Conservation (phyloP, 2,113 vertebrate genomes). For the Microtus montanus region DNA sequence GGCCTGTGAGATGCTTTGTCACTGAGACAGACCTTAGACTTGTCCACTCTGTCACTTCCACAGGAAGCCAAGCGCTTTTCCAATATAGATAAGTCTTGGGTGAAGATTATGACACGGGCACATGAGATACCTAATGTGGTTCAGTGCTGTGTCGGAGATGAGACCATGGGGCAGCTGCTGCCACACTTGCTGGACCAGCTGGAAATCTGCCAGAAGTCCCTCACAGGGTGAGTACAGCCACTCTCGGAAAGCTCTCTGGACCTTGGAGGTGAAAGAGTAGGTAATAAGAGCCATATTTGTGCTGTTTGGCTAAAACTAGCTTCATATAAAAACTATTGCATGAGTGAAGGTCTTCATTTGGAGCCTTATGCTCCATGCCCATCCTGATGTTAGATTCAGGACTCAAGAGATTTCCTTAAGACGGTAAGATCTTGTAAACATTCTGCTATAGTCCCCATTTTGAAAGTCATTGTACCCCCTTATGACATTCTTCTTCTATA, state of each 20-base stretch:
- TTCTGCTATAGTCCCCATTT: neutral
- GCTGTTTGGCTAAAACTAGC: neutral
- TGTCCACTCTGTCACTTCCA: neutral
- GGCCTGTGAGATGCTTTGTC: neutral
- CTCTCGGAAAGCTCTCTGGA: neutral
- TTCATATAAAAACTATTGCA: neutral
- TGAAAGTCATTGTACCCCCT: neutral
- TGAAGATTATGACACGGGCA: slow-evolving; percentile 96
- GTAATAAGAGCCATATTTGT: neutral
- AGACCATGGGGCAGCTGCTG: slow-evolving; percentile 95
- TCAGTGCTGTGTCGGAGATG: slow-evolving; percentile 96
- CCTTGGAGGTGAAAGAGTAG: neutral
- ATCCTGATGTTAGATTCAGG: neutral
- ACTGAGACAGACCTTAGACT: neutral
- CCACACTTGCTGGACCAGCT: slow-evolving; percentile 96
- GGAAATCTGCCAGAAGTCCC: slow-evolving; percentile 98
- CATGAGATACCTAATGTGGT: slow-evolving; percentile 95
- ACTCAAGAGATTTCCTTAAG: neutral
- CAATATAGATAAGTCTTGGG: slow-evolving; percentile 98
- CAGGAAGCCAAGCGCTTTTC: slow-evolving; percentile 98
- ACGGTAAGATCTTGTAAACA: neutral
- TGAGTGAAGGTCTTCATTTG: too few relatives aligned
- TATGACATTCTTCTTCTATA: neutral
- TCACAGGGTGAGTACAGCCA: slow-evolving; percentile 91
- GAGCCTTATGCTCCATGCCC: neutral